Conservation (phyloP, 2,888 invertebrate genomes). For the Emmelina monodactyla region DNA sequence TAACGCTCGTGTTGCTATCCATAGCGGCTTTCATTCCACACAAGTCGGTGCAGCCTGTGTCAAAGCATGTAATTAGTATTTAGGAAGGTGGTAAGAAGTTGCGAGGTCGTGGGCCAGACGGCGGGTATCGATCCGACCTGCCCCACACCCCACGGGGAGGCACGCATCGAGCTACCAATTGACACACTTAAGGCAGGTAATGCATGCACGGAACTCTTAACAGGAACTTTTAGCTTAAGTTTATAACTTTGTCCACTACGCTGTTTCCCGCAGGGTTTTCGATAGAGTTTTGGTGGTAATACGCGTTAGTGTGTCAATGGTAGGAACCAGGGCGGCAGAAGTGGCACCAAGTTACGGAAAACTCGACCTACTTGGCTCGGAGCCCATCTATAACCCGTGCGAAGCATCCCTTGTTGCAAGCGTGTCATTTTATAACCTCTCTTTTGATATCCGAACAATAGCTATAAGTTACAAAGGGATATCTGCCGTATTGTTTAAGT, state of each 20-base stretch:
- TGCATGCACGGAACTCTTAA: constrained; percentile 45
- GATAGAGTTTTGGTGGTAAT: too few species aligned
- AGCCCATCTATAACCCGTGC: constrained; percentile 38
- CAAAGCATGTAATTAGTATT: constrained; percentile 68
- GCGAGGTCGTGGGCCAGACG: constrained; percentile 69
- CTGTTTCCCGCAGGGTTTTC: too few species aligned
- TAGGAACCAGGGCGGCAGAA: constrained; percentile 29
- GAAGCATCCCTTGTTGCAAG: constrained; percentile 24
- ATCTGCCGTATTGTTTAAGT: too few species aligned
- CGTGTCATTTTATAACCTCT: too few species aligned
- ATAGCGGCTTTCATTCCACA: constrained; percentile 56
- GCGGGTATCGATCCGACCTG: constrained; percentile 73
- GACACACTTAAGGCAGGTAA: constrained; percentile 65
- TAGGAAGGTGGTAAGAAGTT: constrained; percentile 67
- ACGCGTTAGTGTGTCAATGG: neutral
- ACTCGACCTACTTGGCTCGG: constrained; percentile 59
- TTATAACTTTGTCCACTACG: too few species aligned
- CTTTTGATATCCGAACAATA: too few species aligned
- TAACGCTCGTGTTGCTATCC: constrained; percentile 48
- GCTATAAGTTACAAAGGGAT: too few species aligned
- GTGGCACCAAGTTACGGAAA: constrained; percentile 50
- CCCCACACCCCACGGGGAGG: constrained; percentile 51
- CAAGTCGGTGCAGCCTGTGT: constrained; percentile 56
- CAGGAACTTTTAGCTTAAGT: too few species aligned
- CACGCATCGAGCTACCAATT: constrained; percentile 63